Percentiles rank a stretch among this genome's conserved stretches.
Conservation (phyloP, 2,797 vertebrate genomes). For the Argya squamiceps region DNA sequence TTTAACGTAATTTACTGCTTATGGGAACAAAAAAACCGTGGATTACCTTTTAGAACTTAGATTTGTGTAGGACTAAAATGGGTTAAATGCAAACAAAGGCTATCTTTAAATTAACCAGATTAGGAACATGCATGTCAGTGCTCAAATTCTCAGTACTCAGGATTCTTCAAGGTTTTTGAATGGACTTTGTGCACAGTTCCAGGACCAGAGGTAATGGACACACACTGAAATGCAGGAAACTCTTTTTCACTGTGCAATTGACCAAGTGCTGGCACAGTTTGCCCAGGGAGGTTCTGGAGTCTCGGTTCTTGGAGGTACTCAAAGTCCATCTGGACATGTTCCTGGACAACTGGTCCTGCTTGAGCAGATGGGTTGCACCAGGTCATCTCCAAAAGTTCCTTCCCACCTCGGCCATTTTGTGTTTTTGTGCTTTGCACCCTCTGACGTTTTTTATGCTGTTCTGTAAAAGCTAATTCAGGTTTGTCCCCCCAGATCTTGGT, state of each 20-base stretch:
- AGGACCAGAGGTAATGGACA: background rate
- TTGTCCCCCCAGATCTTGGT: background rate
- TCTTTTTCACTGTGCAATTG: background rate
- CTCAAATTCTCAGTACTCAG: background rate
- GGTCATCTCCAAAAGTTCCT: background rate
- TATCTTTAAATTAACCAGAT: background rate
- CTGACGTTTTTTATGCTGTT: background rate
- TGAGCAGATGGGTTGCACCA: background rate
- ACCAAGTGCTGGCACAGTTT: rapidly evolving
- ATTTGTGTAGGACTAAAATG: background rate
- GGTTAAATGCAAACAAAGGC: background rate
- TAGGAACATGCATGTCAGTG: background rate
- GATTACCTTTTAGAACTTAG: background rate
- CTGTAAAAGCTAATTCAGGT: background rate
- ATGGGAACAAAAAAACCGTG: background rate
- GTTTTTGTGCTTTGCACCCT: background rate
- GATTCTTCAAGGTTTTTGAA: background rate
- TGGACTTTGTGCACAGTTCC: background rate
- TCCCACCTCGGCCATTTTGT: background rate
- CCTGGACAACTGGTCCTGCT: background rate
- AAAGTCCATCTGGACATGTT: background rate
- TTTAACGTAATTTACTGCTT: background rate
- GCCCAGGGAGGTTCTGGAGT: background rate
- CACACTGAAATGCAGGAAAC: background rate
- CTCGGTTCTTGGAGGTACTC: background rate